Conservation (phyloP, 2,888 invertebrate genomes). For the Agonum fuliginosum region DNA sequence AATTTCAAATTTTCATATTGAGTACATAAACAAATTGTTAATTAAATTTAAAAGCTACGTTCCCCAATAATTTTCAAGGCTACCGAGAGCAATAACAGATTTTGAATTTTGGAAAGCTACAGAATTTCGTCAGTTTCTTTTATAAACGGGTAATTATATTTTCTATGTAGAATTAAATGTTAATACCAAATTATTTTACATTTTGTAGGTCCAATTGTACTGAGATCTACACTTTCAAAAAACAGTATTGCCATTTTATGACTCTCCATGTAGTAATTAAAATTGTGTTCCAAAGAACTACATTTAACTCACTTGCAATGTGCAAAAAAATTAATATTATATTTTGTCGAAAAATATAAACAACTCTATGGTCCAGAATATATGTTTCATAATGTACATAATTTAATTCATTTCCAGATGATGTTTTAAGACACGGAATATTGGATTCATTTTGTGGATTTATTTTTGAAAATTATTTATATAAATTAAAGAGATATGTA, state of each 20-base stretch:
- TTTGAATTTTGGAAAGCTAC: neutral
- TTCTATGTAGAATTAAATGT: neutral
- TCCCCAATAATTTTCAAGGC: neutral
- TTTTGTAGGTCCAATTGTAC: neutral
- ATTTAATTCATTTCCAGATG: neutral
- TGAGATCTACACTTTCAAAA: neutral
- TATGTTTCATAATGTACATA: neutral
- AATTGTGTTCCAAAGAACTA: neutral
- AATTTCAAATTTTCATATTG: neutral
- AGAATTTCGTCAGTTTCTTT: neutral
- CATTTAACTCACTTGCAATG: neutral
- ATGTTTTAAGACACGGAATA: neutral
- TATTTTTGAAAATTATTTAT: neutral
- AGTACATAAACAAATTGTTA: neutral
- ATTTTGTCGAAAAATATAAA: neutral
- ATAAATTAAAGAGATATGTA: neutral
- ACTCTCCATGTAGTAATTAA: neutral
- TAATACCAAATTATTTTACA: neutral
- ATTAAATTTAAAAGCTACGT: neutral
- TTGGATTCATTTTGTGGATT: neutral
- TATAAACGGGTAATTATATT: neutral
- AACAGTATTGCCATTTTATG: neutral
- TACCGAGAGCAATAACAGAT: neutral
- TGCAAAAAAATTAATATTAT: neutral
- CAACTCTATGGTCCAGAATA: neutral